Base-by-base conservation (phyloP, 1,140 invertebrate species). In the Phocides pigmalion region DNA sequence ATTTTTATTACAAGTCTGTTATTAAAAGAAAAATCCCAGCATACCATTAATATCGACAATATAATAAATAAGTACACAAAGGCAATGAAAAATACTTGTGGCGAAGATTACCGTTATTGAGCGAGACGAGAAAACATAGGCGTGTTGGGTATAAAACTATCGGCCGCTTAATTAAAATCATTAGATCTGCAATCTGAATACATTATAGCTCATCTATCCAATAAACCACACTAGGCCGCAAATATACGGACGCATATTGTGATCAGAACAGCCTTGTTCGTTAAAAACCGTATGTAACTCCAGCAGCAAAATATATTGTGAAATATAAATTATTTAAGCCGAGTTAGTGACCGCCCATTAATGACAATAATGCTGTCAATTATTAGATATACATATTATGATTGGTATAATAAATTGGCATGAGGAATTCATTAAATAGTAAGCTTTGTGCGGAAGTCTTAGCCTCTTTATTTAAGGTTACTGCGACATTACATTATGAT, bases 161-260 rank as follows among this genome's bases (percentile, higher is more conserved):
- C 68, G 63, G 66, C 68, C 74, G 78, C 74, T 86, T 88, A 81
- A 88, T 88, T 85, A 86, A 84, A 85, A 82, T 76, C 70, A 85
- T 85, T 85, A 82, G 78, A 87, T 84, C 77, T 77, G 75, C 76
- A 81, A 81, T 86, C 81, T 76, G 81, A 85, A 88, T 88, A 85
- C 47, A 88, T 88, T 85, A 86, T 66, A 35, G 64, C 62, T 64
- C 72, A 66, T 74, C 61, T 68, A 64, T 63, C 71, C 78, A 81
- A 88, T 87, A 85, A 81, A 80, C 70, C 82, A 84, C 80, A 65
- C 16, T 56, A 47, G 51, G 14, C 11, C 1, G 41, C 12, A 62
- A 77, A 79, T 63, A 78, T 62, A 83, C 68, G 76, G 56, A 16
- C n/a, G 0, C 1, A 11, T 47, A 59, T 62, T 39, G 15, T 32